Base-by-base conservation (phyloP, 2,797 vertebrate species). In the Sciurus vulgaris region DNA sequence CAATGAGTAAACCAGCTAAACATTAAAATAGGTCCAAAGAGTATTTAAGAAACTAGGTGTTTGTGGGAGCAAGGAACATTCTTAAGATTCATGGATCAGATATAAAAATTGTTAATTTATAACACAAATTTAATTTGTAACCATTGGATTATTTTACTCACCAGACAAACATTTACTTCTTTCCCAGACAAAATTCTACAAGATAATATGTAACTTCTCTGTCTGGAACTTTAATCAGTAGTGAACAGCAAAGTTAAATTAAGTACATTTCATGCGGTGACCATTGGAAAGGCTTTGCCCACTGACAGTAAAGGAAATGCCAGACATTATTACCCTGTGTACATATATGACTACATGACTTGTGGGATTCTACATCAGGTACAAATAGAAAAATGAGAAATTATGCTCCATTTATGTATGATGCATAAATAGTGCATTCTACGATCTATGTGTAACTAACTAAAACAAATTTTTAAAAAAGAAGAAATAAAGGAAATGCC, bases 91-190 rank as follows among this genome's bases (percentile, higher is more conserved):
- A 24, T 85, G 12, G 20, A 67, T 79, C 63, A 54, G 15, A 49
- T 73, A 35, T 49, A 74, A 86, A 96, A 79, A 0, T 72, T 24
- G 9, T 91, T 70, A 54, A 76, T 93, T 96, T 93, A 33, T 76
- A 89, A 30, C 11, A 74, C n/a, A 54, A 15, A 72, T 89, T 87
- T 84, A 83, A 73, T 77, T 56, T 89, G 0, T 95, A 89, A 51
- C 11, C 7, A 5, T n/a, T 87, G 15, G 17, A 2, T 89, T 79
- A 17, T 91, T 17, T 83, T 74, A 86, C 26, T 91, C 61, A 81
- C 41, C 26, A 91, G 63, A 81, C 28, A 89, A 41, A 89, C 17
- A 44, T 73, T 86, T 94, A 33, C 0, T 59, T 69, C 35, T 91
- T 73, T 94, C 44, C 24, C n/a, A 86, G 51, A 77, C 17, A 59